phyloP scores from a whole-genome alignment of 2,888 invertebrate genomes.

The Drosophila borealis region DNA sequence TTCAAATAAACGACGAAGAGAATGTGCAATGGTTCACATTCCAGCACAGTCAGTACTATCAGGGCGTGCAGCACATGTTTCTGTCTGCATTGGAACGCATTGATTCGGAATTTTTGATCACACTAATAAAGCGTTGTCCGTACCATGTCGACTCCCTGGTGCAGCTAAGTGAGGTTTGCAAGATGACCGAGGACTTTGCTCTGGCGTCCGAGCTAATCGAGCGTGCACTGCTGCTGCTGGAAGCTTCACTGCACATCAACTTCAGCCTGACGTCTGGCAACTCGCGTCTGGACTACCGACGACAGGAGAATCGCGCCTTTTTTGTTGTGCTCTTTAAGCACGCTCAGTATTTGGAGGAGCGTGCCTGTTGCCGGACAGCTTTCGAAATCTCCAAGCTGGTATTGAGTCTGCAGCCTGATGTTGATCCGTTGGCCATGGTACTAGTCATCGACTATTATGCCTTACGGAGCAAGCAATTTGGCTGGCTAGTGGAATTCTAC shows the following conservation, averaged over 20 bases:
- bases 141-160: slow-evolving; percentile 93
- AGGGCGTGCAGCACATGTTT: slow-evolving; percentile 90
- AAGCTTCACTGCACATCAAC: slow-evolving; percentile 91
- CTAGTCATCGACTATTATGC: slow-evolving; percentile 94
- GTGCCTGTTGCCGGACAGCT: slow-evolving; percentile 94
- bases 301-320: slow-evolving; percentile 93
- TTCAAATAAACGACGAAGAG: slow-evolving; percentile 54
- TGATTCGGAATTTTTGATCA: slow-evolving; percentile 91
- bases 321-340: slow-evolving; percentile 93
- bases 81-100: slow-evolving; percentile 91
- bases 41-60: slow-evolving; percentile 91
- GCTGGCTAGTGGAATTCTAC: slow-evolving; percentile 88
- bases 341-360: slow-evolving; percentile 90
- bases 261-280: slow-evolving; percentile 91
- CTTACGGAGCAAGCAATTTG: slow-evolving; percentile 89
- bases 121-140: slow-evolving; percentile 90
- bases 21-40: slow-evolving; percentile 88
- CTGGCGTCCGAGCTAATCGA: slow-evolving; percentile 93
- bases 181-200: slow-evolving; percentile 91
- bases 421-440: slow-evolving; percentile 91
- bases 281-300: slow-evolving; percentile 91
- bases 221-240: slow-evolving; percentile 90
- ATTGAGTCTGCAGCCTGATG: slow-evolving; percentile 90
- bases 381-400: slow-evolving; percentile 94
- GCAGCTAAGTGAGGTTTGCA: slow-evolving; percentile 92